Percentiles rank a stretch among this genome's conserved stretches.
Evolutionary conservation across 2,888 invertebrate species (phyloP).

Genomic region (Bibio marci): DNA sequence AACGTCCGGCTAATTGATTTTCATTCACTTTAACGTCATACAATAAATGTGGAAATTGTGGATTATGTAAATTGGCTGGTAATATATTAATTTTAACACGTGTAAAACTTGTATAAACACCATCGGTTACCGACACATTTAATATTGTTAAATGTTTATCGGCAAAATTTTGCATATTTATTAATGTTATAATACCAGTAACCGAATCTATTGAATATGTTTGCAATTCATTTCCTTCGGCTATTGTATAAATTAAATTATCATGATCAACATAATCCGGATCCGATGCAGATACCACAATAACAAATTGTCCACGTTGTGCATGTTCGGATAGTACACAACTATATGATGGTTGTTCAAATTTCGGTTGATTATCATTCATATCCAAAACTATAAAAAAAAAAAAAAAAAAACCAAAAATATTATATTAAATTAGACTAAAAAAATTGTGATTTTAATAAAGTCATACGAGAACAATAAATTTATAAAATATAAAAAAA

Average conservation of each 20-base stretch:
- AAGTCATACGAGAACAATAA: no score
- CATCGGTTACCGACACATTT: conserved; percentile 91
- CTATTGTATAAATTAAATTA: conserved; percentile 62
- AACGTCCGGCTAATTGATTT: conserved; percentile 58
- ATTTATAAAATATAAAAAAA: no score
- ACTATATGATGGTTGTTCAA: conserved; percentile 65
- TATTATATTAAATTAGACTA: no score
- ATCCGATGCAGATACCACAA: conserved; percentile 76
- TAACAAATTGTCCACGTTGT: conserved; percentile 71
- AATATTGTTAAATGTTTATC: conserved; percentile 45
- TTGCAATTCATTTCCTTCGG: conserved; percentile 63
- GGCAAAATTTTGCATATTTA: conserved; percentile 57
- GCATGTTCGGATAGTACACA: conserved; percentile 67
- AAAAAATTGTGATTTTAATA: no score
- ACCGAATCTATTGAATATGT: conserved; percentile 48
- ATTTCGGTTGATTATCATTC: conserved; percentile 79
- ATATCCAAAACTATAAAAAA: conserved; percentile 54
- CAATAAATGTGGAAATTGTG: conserved; percentile 57
- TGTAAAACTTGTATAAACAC: conserved; percentile 81
- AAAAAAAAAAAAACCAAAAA: conserved; percentile 5
- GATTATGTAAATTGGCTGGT: conserved; percentile 63
- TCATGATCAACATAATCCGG: conserved; percentile 63
- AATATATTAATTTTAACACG: conserved; percentile 60
- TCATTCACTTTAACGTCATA: conserved; percentile 69
- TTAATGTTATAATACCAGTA: conserved; percentile 44